Percentiles rank a stretch among this genome's conserved stretches.
Evolutionary conservation across 2,113 vertebrate genomes (phyloP).

Genomic region (Anguilla japonica): DNA sequence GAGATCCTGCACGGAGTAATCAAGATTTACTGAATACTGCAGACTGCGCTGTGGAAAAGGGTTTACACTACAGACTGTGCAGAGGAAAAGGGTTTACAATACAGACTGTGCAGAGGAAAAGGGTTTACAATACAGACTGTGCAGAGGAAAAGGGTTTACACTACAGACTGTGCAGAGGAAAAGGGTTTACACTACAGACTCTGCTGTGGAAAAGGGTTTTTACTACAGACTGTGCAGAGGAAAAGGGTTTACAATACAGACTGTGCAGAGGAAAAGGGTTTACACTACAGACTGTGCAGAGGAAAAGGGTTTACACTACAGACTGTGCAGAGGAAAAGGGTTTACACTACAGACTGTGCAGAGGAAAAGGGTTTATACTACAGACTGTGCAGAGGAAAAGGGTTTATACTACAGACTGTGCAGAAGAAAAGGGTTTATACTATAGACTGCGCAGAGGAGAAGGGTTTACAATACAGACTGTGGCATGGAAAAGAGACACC

Average conservation of each 20-base stretch:
- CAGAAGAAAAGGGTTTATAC: neutral
- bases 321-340: no score
- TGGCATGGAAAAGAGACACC: neutral
- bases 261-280: neutral
- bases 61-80: neutral
- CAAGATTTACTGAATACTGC: neutral
- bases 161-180: neutral
- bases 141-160: slow-evolving; percentile 2
- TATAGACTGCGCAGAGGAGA: neutral
- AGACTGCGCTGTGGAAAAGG: neutral
- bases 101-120: neutral
- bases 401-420: neutral
- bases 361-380: no score
- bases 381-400: neutral
- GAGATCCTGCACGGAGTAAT: slow-evolving; percentile 1
- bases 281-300: neutral
- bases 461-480: neutral
- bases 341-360: neutral
- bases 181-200: neutral
- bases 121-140: neutral
- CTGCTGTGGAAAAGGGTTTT: neutral
- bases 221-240: no score
- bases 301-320: neutral
- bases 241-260: no score
- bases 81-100: neutral